phyloP scores from a whole-genome alignment of 2,113 vertebrate species.

The Stomatorhinus ivindoensis region DNA sequence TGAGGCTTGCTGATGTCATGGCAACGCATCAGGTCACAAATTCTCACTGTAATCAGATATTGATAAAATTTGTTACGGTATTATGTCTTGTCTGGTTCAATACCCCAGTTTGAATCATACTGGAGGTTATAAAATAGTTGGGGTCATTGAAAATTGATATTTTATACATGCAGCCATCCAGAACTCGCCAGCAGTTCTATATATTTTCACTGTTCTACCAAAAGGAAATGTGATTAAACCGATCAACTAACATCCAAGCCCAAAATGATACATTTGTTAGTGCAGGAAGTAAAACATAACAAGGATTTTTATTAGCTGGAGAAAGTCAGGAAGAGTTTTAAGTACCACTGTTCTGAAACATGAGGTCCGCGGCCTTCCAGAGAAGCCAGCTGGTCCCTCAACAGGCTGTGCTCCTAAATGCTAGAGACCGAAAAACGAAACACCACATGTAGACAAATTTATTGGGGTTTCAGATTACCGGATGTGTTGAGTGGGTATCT shows the following conservation, averaged over 20 bases:
- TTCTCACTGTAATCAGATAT: background rate
- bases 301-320: background rate
- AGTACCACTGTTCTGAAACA: background rate
- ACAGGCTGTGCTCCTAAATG: background rate
- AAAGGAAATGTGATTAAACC: background rate
- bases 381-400: background rate
- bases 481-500: background rate
- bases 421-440: background rate
- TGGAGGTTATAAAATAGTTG: background rate
- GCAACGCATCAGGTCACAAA: background rate
- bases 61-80: background rate
- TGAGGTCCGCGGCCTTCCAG: background rate
- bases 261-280: background rate
- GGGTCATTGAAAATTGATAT: background rate
- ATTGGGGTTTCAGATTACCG: background rate
- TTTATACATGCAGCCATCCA: background rate
- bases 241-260: background rate
- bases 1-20: slow-evolving; percentile 2
- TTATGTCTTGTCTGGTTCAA: background rate
- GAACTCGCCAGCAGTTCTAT: background rate
- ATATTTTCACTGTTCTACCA: background rate
- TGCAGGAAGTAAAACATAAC: background rate
- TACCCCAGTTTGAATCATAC: background rate
- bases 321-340: background rate
- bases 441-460: background rate